Conservation (phyloP, 1,140 invertebrate species). For the Dendroctonus valens region DNA sequence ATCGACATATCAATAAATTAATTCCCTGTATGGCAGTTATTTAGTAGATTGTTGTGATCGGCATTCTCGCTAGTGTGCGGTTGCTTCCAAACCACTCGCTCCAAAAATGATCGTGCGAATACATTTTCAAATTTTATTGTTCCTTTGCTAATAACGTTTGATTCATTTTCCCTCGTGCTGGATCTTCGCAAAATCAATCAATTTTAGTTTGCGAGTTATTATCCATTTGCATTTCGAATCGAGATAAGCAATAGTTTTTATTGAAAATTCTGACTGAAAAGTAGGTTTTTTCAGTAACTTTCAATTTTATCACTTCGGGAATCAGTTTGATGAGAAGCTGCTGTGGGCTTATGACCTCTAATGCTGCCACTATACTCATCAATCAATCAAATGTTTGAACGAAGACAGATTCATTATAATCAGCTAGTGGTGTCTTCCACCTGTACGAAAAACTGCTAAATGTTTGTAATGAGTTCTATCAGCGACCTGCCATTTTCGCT, state of each 20-base stretch:
- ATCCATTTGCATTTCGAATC: constrained; percentile 17
- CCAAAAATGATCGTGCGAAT: constrained; percentile 13
- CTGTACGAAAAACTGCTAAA: too few species aligned
- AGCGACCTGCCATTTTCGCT: too few species aligned
- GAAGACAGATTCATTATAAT: too few species aligned
- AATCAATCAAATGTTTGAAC: too few species aligned
- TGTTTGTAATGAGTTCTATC: too few species aligned
- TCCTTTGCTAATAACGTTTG: constrained; percentile 31
- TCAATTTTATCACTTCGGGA: too few species aligned
- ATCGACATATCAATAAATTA: constrained; percentile 21
- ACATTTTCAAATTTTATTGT: constrained; percentile 30
- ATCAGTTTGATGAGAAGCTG: too few species aligned
- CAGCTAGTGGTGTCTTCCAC: too few species aligned
- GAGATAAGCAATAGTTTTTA: constrained; percentile 17
- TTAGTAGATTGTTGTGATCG: constrained; percentile 28
- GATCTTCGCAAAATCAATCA: constrained; percentile 20
- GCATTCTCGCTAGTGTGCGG: constrained; percentile 6
- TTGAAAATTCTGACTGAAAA: background rate
- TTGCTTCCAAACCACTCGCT: constrained; percentile 22
- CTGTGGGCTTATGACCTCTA: too few species aligned
- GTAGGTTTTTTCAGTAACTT: too few species aligned
- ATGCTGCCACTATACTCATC: too few species aligned
- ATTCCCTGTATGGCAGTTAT: constrained; percentile 18
- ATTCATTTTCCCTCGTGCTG: constrained; percentile 24
- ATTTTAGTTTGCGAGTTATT: constrained; percentile 21